Conservation (phyloP, 2,888 invertebrate genomes). For the Caenorhabditis sinica region DNA sequence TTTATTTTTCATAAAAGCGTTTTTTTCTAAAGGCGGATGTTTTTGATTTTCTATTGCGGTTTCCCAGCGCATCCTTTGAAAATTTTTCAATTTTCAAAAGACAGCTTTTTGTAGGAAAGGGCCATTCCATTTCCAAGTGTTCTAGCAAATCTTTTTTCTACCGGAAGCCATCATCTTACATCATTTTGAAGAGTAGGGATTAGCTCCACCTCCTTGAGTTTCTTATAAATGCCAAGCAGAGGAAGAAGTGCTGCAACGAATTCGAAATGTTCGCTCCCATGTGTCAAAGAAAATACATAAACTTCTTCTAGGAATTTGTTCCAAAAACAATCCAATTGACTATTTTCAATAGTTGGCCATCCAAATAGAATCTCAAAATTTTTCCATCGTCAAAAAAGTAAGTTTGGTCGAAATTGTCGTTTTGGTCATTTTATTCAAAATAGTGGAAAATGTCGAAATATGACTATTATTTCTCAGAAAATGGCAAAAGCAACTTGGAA, state of each 20-base stretch:
- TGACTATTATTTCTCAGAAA: no score
- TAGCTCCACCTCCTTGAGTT: slow-evolving; percentile 15
- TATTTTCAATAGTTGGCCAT: no score
- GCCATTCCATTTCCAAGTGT: not conserved
- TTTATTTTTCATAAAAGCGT: not conserved
- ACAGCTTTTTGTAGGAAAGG: slow-evolving; percentile 1
- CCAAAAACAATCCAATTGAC: no score
- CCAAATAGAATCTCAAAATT: no score
- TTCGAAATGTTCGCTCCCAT: no score
- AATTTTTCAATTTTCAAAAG: not conserved
- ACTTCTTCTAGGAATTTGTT: not conserved
- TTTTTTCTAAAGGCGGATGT: slow-evolving; percentile 21
- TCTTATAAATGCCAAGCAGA: not conserved
- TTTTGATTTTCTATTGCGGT: not conserved
- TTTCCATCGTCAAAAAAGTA: no score
- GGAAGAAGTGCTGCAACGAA: no score
- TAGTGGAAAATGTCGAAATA: no score
- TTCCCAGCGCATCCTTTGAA: slow-evolving; percentile 38
- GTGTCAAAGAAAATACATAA: no score
- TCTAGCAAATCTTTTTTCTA: not conserved
- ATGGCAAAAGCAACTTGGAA: no score
- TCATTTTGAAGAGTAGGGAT: slow-evolving; percentile 21
- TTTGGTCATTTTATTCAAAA: no score
- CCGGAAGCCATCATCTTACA: slow-evolving; percentile 26
- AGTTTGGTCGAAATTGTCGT: no score